Conservation (phyloP, 1,140 invertebrate species). For the Ips typographus region DNA sequence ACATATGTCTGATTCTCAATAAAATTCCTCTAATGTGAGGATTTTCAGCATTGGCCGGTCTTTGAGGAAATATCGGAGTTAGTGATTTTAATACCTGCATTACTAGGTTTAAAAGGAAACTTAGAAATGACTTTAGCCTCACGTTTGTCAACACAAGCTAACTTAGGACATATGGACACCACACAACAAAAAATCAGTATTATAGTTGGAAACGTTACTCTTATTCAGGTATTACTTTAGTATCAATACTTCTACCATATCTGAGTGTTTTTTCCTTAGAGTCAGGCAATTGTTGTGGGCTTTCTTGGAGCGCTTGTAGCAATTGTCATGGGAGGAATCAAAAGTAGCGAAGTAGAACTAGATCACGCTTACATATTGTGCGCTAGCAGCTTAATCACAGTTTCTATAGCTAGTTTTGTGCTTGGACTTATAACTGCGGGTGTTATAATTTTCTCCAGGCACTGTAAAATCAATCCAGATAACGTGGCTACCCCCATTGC, state of each 20-base stretch:
- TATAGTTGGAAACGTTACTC: constrained; percentile 70
- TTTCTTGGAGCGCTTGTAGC: constrained; percentile 87
- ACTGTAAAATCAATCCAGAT: constrained; percentile 83
- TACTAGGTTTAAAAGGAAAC: constrained; percentile 94
- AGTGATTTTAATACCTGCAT: constrained; percentile 89
- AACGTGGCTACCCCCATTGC: constrained; percentile 91
- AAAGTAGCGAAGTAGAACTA: constrained; percentile 75
- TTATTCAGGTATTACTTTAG: constrained; percentile 16
- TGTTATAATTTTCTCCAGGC: constrained; percentile 73
- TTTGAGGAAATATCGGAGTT: constrained; percentile 84
- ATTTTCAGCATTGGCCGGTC: constrained; percentile 84
- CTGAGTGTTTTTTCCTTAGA: constrained; percentile 10
- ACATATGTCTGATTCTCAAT: constrained; percentile 42
- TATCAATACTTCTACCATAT: background rate
- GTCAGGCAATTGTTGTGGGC: constrained; percentile 91
- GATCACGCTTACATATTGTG: constrained; percentile 83
- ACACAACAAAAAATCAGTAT: constrained; percentile 68
- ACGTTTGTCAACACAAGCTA: constrained; percentile 86
- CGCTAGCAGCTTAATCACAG: constrained; percentile 86
- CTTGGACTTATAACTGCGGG: constrained; percentile 80
- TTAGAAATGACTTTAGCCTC: constrained; percentile 97
- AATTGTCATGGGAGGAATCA: constrained; percentile 81
- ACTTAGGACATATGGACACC: constrained; percentile 76
- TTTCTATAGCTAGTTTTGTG: constrained; percentile 82
- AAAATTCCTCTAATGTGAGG: background rate